A percentile compares a stretch with the other conserved stretches of the same genome.
phyloP scores from a whole-genome alignment of 2,797 vertebrate species.

The Pelochelys cantorii region DNA sequence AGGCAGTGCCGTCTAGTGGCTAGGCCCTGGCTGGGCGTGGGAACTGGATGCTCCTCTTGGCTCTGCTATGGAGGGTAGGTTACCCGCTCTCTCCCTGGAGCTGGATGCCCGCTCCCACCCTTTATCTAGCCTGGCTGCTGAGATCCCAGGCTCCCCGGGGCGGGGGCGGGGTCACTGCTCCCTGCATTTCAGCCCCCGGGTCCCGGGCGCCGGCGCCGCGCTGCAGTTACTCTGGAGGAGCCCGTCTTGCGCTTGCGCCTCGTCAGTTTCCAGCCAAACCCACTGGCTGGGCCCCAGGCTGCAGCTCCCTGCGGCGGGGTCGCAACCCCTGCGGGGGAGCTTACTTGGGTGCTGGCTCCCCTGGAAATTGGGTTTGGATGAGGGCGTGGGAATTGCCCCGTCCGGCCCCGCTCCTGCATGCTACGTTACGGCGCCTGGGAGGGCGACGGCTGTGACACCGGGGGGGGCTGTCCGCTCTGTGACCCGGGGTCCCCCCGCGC shows the following conservation, averaged over 20 bases:
- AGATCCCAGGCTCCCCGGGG: neutral
- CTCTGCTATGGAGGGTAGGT: neutral
- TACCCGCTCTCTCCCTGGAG: neutral
- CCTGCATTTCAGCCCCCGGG: too few species aligned
- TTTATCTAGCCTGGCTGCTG: neutral
- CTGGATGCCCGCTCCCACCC: fast-evolving
- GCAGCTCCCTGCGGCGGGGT: neutral
- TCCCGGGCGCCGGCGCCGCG: too few species aligned
- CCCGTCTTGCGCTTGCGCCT: neutral
- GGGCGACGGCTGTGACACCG: fast-evolving
- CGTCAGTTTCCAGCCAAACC: neutral
- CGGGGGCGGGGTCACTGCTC: fast-evolving
- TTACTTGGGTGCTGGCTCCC: neutral
- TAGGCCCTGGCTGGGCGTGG: neutral
- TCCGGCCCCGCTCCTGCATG: neutral
- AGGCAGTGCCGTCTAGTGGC: neutral
- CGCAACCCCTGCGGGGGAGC: neutral
- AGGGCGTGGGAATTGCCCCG: too few species aligned
- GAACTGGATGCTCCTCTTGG: neutral
- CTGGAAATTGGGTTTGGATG: neutral
- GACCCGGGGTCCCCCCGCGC: too few species aligned
- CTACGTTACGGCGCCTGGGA: neutral
- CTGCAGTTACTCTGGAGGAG: too few species aligned
- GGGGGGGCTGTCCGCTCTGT: too few species aligned
- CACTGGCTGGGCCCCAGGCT: neutral